A percentile compares a stretch with the other conserved stretches of the same genome.
These are phyloP conservation scores for Gryon sp. DNA, from an alignment of 1,140 invertebrate genomes.

Conservation along the genomic window DNA sequence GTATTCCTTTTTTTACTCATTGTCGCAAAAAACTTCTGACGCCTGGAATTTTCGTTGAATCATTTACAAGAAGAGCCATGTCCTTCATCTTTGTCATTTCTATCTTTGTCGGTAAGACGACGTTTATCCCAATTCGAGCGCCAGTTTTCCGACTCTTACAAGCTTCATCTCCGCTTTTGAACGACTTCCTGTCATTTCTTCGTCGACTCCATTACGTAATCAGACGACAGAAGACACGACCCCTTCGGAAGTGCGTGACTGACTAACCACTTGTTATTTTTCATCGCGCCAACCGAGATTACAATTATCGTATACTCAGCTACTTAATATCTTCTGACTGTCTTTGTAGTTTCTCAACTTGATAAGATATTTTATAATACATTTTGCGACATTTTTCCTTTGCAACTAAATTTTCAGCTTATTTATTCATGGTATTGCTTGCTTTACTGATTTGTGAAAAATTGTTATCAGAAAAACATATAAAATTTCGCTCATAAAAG, in stretches of 20 bases:
- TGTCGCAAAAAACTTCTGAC: no score
- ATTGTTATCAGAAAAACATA: no score
- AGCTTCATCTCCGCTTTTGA: slow-evolving; percentile 67
- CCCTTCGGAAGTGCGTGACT: slow-evolving; percentile 47
- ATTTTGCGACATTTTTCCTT: no score
- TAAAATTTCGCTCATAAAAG: no score
- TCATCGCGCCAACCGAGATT: slow-evolving; percentile 8
- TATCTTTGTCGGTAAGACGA: slow-evolving; percentile 28
- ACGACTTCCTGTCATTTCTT: slow-evolving; percentile 67
- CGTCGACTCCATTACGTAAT: slow-evolving; percentile 59
- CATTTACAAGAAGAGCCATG: slow-evolving; percentile 63
- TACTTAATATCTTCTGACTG: slow-evolving; percentile 2
- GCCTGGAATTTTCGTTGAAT: slow-evolving; percentile 56
- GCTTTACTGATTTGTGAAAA: no score
- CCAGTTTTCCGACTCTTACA: slow-evolving; percentile 54
- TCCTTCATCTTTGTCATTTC: not conserved
- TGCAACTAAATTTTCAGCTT: no score
- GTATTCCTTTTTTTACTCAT: no score
- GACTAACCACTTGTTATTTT: slow-evolving; percentile 32
- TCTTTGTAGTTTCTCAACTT: not conserved
- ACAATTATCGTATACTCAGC: slow-evolving; percentile 21
- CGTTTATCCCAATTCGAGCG: slow-evolving; percentile 36
- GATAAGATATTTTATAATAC: no score
- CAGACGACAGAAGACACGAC: slow-evolving; percentile 26
- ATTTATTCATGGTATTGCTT: no score